phyloP scores from a whole-genome alignment of 2,888 invertebrate species.

The Gymnosoma rotundatum region DNA sequence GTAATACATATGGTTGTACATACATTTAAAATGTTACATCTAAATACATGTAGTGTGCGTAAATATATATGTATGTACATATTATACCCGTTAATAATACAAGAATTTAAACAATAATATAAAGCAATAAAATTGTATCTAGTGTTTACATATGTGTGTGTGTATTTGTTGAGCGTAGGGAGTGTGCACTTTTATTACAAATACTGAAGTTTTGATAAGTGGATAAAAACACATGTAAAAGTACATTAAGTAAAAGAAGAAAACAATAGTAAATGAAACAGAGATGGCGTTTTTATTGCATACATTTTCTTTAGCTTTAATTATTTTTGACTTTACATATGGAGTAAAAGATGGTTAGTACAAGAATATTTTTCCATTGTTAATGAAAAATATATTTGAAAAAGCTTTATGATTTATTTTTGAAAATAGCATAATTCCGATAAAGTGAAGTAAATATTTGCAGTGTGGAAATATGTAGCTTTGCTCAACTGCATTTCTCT shows the following conservation, averaged over 20 bases:
- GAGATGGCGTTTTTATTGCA: slow-evolving; percentile 55
- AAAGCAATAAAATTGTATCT: neutral
- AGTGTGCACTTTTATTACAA: slow-evolving; percentile 36
- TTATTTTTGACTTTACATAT: slow-evolving; percentile 42
- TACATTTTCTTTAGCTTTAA: slow-evolving; percentile 52
- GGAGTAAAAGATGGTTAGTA: slow-evolving; percentile 66
- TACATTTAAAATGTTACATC: neutral
- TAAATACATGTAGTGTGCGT: neutral
- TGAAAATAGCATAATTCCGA: too few species aligned
- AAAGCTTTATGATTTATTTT: too few species aligned
- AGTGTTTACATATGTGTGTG: neutral
- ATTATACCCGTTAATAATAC: neutral
- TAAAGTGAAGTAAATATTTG: neutral
- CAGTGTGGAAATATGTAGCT: neutral
- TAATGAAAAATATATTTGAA: neutral
- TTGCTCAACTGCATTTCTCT: too few species aligned
- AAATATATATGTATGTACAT: neutral
- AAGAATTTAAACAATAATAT: neutral
- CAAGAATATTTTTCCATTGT: neutral
- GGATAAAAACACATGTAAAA: slow-evolving; percentile 5
- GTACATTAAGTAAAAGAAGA: neutral
- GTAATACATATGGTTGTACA: neutral
- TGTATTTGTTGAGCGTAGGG: slow-evolving; percentile 30
- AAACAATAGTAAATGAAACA: slow-evolving; percentile 37
- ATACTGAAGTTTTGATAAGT: neutral